Evolutionary conservation across 2,113 vertebrate species (phyloP).

Genomic region (Origma solitaria): DNA sequence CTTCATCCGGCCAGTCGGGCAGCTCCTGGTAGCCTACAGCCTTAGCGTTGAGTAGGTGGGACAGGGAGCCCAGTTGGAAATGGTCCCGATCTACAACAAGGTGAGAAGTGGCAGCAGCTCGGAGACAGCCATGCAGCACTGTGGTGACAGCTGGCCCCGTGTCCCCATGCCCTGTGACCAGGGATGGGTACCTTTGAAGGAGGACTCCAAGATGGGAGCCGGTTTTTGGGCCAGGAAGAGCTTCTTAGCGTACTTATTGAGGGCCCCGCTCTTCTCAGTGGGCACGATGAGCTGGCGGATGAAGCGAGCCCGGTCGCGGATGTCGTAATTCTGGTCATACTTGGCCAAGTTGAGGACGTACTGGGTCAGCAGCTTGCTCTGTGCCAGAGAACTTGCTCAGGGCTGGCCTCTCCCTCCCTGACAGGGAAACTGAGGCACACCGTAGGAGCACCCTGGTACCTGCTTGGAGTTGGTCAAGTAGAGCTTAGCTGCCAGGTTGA

Average conservation of each 20-base stretch:
- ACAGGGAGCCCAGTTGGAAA: constrained; percentile 95
- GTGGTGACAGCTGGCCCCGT: rapidly evolving
- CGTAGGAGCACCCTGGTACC: neutral
- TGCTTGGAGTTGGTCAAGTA: constrained; percentile 95
- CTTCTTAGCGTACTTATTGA: constrained; percentile 96
- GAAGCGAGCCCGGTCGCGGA: constrained; percentile 93
- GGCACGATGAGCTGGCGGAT: constrained; percentile 98
- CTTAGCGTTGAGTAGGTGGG: constrained; percentile 94
- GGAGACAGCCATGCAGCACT: neutral
- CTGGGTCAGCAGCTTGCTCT: constrained; percentile 97
- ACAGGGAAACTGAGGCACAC: neutral
- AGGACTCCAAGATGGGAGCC: constrained; percentile 91
- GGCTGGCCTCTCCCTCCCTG: neutral
- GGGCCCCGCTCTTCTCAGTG: constrained; percentile 90
- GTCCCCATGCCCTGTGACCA: neutral
- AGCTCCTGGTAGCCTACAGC: constrained; percentile 96
- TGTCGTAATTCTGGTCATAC: constrained; percentile 98
- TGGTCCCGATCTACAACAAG: constrained; percentile 87
- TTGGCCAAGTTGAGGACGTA: constrained; percentile 97
- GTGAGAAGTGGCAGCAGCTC: neutral
- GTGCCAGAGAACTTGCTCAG: neutral
- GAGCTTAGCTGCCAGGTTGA: constrained; percentile 95
- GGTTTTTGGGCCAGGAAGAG: constrained; percentile 97
- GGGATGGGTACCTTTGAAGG: constrained; percentile 90
- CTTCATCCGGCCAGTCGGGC: constrained; percentile 92